Base-by-base conservation (phyloP, 2,113 vertebrate species). In the Progne subis region DNA sequence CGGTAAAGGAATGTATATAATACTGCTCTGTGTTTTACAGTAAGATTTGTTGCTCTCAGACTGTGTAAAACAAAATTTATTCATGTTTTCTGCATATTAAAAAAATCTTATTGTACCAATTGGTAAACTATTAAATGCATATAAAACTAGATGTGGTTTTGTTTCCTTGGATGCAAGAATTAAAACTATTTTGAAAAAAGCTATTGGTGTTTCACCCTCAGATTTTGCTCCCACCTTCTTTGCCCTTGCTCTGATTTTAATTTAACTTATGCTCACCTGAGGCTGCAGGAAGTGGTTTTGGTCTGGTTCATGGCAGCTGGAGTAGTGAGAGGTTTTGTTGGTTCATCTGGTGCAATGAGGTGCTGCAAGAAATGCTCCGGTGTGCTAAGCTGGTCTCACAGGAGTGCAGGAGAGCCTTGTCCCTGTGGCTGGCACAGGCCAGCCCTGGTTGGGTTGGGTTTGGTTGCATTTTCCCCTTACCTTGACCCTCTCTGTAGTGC, bases 41-140 rank as follows among this genome's bases (percentile, higher is more conserved):
- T 98, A 98, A 98, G 98, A 98, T 98, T 98, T 98, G 98, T 98
- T 98, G 98, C 98, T 98, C 98, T 98, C 98, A 98, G 97, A 98
- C 98, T 98, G 98, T 98, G 98, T 98, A 98, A 98, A 98, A 98
- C 98, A 98, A 98, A 98, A 98, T 98, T 98, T 98, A 98, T 98
- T 98, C 98, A 98, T 98, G 98, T 98, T 98, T 98, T 98, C 98
- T 98, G 98, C 98, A 98, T 98, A 98, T 98, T 98, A 98, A 98
- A 98, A 97, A 98, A 98, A 98, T 98, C 98, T 98, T 98, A 98
- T 98, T 98, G 98, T 98, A 98, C 98, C 98, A 98, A 98, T 98
- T 98, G 98, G 98, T 98, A 98, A 98, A 98, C 98, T 98, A 98
- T 98, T 98, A 98, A 98, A 98, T 98, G 98, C 98, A 98, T 98